Evolutionary conservation across 1,140 invertebrate species (phyloP).

Genomic region (Brachionus manjavacas): DNA sequence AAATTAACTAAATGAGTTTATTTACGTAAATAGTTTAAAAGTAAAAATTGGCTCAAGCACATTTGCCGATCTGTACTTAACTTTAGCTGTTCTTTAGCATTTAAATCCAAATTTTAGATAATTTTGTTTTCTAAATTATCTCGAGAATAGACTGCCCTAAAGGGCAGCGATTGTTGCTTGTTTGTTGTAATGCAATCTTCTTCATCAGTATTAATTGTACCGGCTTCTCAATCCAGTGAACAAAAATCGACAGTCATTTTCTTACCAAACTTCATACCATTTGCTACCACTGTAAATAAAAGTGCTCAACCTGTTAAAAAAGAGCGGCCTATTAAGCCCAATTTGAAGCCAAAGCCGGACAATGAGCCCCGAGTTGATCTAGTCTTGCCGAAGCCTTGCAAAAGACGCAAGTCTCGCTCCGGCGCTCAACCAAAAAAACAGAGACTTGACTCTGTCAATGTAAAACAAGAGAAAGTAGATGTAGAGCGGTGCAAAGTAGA

Average conservation of each 20-base stretch:
- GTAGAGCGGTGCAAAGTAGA: not conserved
- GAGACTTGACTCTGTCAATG: not conserved
- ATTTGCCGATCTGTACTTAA: not conserved
- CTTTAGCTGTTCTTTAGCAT: not conserved
- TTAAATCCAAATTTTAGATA: not conserved
- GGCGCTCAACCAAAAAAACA: not conserved
- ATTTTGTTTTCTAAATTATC: not conserved
- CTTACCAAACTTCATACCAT: not conserved
- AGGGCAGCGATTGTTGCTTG: not conserved
- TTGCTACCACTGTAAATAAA: not conserved
- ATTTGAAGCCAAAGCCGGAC: not conserved
- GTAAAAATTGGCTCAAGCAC: not conserved
- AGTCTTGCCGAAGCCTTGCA: not conserved
- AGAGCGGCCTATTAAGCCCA: not conserved
- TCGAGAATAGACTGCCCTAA: not conserved
- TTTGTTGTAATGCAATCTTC: slow-evolving; percentile 24
- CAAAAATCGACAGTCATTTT: not conserved
- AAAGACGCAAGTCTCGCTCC: not conserved
- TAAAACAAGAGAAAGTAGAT: not conserved
- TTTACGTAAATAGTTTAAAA: not conserved
- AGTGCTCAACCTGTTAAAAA: not conserved
- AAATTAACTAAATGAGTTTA: not conserved
- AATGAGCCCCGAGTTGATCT: not conserved
- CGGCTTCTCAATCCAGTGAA: not conserved
- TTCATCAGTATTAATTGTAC: slow-evolving; percentile 16